Percentiles rank a stretch among this genome's conserved stretches.
Conservation (phyloP, 2,113 vertebrate species). For the Nyctibius bracteatus region DNA sequence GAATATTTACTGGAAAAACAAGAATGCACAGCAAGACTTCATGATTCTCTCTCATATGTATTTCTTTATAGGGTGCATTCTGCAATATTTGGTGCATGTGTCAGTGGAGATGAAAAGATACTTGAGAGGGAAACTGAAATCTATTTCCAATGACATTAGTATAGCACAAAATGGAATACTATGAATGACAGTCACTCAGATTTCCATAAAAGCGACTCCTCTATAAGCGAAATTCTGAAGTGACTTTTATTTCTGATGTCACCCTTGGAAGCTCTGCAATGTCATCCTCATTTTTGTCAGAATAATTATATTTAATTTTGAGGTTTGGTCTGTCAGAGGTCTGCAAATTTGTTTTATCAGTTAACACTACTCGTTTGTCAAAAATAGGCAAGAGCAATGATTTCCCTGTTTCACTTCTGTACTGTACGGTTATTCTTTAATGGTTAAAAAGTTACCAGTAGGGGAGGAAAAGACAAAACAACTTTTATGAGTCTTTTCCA, state of each 20-base stretch:
- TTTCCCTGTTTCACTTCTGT: neutral
- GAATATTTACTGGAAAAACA: conserved; percentile 33
- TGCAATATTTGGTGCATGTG: conserved; percentile 30
- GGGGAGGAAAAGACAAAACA: neutral
- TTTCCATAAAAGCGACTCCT: conserved; percentile 24
- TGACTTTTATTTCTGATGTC: conserved; percentile 43
- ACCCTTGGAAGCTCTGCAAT: conserved; percentile 20
- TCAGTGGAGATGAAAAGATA: conserved; percentile 52
- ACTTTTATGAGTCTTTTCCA: neutral
- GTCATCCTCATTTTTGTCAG: conserved; percentile 6
- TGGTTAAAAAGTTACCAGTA: neutral
- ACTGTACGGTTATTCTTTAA: neutral
- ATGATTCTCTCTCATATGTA: conserved; percentile 4
- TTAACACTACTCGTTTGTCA: neutral
- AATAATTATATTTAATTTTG: conserved; percentile 43
- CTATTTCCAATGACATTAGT: conserved; percentile 53
- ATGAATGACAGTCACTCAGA: conserved; percentile 31
- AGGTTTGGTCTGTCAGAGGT: neutral
- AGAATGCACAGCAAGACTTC: conserved; percentile 27
- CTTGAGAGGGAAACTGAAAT: conserved; percentile 29
- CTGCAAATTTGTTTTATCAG: neutral
- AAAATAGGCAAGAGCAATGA: neutral
- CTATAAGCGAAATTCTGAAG: neutral
- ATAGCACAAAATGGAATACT: conserved; percentile 10
- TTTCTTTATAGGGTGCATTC: conserved; percentile 19